Conservation (phyloP, 2,888 invertebrate genomes). For the Zhuqinia jingwanae region DNA sequence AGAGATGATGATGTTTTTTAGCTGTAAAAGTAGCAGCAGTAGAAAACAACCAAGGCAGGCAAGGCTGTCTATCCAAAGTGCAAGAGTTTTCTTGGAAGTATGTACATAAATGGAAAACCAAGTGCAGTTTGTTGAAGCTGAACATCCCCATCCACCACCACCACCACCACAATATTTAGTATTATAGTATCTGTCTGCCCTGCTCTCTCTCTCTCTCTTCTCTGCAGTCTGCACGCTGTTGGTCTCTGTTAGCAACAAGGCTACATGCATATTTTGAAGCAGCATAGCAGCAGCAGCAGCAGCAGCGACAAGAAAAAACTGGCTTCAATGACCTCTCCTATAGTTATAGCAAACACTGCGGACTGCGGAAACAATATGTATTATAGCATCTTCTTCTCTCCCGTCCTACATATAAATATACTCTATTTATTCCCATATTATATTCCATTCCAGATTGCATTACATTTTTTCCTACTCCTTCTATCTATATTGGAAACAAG, state of each 20-base stretch:
- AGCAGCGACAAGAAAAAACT: conserved; percentile 29
- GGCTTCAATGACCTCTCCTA: conserved; percentile 67
- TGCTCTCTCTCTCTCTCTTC: conserved; percentile 21
- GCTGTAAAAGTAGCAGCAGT: too few relatives aligned
- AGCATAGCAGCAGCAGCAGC: not conserved
- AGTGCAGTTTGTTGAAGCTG: conserved; percentile 30
- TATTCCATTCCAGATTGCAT: too few relatives aligned
- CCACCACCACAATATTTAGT: conserved; percentile 27
- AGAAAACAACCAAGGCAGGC: too few relatives aligned
- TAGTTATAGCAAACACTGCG: too few relatives aligned
- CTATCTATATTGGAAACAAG: too few relatives aligned
- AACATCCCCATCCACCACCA: not conserved
- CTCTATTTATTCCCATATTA: too few relatives aligned
- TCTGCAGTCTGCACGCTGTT: conserved; percentile 34
- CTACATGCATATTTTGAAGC: not conserved
- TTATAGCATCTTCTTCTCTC: too few relatives aligned
- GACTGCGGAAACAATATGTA: too few relatives aligned
- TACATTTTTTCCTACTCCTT: too few relatives aligned
- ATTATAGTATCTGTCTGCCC: conserved; percentile 23
- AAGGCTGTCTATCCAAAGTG: conserved; percentile 38
- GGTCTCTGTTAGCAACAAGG: too few relatives aligned
- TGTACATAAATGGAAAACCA: conserved; percentile 19
- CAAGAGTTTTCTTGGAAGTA: conserved; percentile 54
- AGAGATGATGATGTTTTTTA: too few relatives aligned
- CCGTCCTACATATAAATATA: too few relatives aligned